Conservation (phyloP, 2,888 invertebrate genomes). For the Lasioglossum leucozonium region DNA sequence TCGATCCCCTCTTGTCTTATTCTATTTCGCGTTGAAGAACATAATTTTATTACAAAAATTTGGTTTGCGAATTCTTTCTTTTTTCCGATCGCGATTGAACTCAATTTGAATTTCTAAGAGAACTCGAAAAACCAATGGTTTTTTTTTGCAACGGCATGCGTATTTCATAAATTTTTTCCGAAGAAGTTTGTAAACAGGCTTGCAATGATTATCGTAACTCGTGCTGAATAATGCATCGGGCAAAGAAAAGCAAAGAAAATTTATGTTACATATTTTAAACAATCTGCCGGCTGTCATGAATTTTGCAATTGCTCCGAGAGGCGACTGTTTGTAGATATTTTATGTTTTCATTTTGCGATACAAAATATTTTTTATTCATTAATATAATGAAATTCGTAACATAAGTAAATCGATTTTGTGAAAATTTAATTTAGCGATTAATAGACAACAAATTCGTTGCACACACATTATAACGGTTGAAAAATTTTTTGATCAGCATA, state of each 20-base stretch:
- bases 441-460: too few relatives aligned
- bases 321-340: background rate
- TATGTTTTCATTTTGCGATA: too few relatives aligned
- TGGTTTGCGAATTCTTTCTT: background rate
- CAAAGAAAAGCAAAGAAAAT: background rate
- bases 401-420: background rate
- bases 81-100: background rate
- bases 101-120: background rate
- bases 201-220: background rate
- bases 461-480: too few relatives aligned
- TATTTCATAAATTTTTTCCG: background rate
- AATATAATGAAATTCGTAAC: background rate
- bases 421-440: background rate
- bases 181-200: background rate
- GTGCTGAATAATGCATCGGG: background rate
- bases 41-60: background rate
- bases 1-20: background rate
- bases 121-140: background rate
- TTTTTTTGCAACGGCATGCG: background rate
- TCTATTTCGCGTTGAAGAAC: background rate
- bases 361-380: background rate
- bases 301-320: background rate
- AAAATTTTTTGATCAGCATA: too few relatives aligned
- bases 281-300: background rate
- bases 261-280: background rate